Evolutionary conservation across 2,888 invertebrate genomes (phyloP).

Genomic region (Ormyrus rosae): DNA sequence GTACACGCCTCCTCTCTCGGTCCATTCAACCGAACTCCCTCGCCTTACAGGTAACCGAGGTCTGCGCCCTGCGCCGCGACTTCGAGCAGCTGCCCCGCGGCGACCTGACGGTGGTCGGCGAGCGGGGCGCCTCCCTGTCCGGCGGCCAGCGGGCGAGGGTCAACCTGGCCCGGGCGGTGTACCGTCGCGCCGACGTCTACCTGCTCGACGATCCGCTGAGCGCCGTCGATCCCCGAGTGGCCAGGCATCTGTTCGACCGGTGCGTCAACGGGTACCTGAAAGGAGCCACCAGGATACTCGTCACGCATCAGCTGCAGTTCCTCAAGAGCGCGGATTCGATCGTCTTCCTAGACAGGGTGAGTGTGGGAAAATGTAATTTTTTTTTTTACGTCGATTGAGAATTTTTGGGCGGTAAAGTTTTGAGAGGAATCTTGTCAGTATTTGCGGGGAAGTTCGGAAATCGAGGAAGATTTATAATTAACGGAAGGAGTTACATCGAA

Average conservation of each 20-base stretch:
- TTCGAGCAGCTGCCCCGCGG: constrained; percentile 86
- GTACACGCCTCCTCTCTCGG: no score
- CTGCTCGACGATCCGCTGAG: constrained; percentile 89
- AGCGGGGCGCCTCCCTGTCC: constrained; percentile 87
- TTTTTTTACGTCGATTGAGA: no score
- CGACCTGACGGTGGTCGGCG: constrained; percentile 88
- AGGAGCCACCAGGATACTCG: constrained; percentile 80
- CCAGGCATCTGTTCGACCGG: constrained; percentile 84
- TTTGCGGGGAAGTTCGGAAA: no score
- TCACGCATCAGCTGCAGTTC: constrained; percentile 85
- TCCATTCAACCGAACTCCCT: background rate
- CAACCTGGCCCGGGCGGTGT: constrained; percentile 86
- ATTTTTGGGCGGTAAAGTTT: no score
- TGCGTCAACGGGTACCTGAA: constrained; percentile 81
- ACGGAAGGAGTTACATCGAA: no score
- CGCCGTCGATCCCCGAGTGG: constrained; percentile 88
- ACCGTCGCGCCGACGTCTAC: constrained; percentile 87
- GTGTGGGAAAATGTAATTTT: constrained; percentile 23
- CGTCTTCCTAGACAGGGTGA: constrained; percentile 73
- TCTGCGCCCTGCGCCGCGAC: constrained; percentile 83
- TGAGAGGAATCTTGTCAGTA: no score
- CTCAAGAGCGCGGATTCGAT: constrained; percentile 76
- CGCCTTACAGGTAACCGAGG: constrained; percentile 78
- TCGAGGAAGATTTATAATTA: no score
- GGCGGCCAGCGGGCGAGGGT: constrained; percentile 91